Evolutionary conservation across 2,113 vertebrate species (phyloP), one percentile per base, ranked within the genome.

Genomic region (Cryptotis parvus): DNA sequence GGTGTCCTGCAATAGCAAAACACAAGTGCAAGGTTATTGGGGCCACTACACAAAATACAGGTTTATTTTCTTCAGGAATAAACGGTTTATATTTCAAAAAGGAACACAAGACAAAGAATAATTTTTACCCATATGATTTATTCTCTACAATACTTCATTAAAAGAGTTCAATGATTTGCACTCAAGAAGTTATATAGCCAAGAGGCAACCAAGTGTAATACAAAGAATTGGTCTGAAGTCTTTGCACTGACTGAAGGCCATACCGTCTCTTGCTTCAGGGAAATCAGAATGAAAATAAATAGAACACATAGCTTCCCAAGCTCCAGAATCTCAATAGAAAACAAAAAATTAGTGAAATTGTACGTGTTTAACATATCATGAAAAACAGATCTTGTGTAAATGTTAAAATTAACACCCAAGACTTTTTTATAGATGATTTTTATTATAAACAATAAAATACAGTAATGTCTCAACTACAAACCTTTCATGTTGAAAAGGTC

Each of bases 71-170:
- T 76, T 27, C 35, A 89, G 91, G 82, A 90, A 52, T 29, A 45
- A 68, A 8, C 18, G 45, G 26, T 68, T 91, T 45, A 33, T 2
- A 43, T 29, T 78, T 45, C 89, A 74, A 97, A 96, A 96, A 77
- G 96, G 92, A 29, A 91, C 79, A 91, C 97, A 97, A 84, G 72
- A 96, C 97, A 94, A 96, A 95, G 55, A 87, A 94, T 91, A 83
- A 83, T 91, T 95, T 97, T 96, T 96, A 97, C 97, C 97, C 97
- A 98, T 98, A 98, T 98, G 96, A 97, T 98, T 98, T 98, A 98
- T 98, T 98, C 97, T 98, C 98, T 98, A 98, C 97, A 98, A 98
- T 98, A 98, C 93, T 98, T 98, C 96, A 92, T 98, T 98, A 98
- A 97, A n/a, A 98, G 97, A 98, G 97, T 97, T 98, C 97, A 97